Base-by-base conservation (phyloP, 2,888 invertebrate species). In the Luperina nickerlii region DNA sequence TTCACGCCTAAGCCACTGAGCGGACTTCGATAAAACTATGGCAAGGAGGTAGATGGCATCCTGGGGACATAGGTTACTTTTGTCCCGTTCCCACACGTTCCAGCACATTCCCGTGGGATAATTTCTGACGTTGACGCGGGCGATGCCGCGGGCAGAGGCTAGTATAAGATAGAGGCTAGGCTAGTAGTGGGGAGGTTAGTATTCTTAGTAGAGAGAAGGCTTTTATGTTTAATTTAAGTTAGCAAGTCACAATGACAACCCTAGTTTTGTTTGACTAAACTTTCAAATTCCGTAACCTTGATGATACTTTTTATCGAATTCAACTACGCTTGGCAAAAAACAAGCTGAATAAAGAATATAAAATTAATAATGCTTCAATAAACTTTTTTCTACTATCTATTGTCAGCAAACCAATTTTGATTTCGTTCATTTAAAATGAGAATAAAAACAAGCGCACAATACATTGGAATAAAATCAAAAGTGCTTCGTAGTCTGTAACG, bases 281-380 rank as follows among this genome's bases (percentile, higher is more conserved):
- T 81, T 78, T 85, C 81, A 27, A 81, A 83, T 78, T 84, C 71
- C 42, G 62, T 80, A 78, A 84, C 85, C 85, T 87, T 87, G 76
- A 20, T n/a, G 51, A 74, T 66, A 79, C 62, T 69, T 87, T 76
- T 74, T 76, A 67, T 71, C 62, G 51, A 70, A 79, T 48, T 32
- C 60, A 60, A 71, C 54, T 76, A 38, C 48, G 73, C 63, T 69
- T 71, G 65, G 62, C 69, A 87, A 87, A 76, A 87, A 87, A 68
- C 42, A 27, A 45, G 51, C 51, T 51, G 27, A 60, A 54, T 74
- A 79, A 72, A 74, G 38, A 74, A 76, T 68, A 60, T 67, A 65
- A 76, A 76, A 60, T 67, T 67, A 76, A 76, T 65, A 85, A 74
- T 48, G 75, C 74, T 76, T 54, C 45, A 83, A 66, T 78, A 78